Evolutionary conservation across 2,113 vertebrate genomes (phyloP).

Genomic region (Grammomys dolichurus): DNA sequence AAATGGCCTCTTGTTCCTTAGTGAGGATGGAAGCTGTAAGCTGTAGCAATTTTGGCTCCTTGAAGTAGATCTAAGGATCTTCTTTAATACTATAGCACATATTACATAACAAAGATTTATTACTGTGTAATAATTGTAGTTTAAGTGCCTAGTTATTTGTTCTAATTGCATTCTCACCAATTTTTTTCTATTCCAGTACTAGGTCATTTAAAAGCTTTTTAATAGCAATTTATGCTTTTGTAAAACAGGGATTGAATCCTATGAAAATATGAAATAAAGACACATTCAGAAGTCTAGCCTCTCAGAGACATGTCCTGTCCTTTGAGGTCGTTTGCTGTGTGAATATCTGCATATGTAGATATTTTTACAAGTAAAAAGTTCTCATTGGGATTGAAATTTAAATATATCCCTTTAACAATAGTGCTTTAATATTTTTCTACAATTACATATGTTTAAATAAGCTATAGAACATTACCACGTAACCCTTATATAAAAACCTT

Average conservation of each 20-base stretch:
- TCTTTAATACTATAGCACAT: neutral
- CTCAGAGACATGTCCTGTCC: neutral
- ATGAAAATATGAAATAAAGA: slow-evolving; percentile 18
- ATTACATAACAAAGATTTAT: slow-evolving; percentile 8
- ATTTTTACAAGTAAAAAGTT: slow-evolving; percentile 6
- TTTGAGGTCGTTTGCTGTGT: neutral
- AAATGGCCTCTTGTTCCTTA: neutral
- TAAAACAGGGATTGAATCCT: neutral
- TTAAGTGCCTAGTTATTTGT: slow-evolving; percentile 35
- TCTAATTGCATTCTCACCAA: neutral
- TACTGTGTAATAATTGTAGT: neutral
- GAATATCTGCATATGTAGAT: neutral
- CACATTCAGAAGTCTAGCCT: neutral
- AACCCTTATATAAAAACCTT: neutral
- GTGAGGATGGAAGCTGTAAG: neutral
- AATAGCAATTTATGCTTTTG: neutral
- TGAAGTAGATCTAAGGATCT: slow-evolving; percentile 18
- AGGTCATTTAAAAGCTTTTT: slow-evolving; percentile 21
- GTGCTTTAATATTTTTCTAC: neutral
- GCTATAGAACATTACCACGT: slow-evolving; percentile 34
- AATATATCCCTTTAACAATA: slow-evolving; percentile 8
- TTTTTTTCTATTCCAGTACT: slow-evolving; percentile 55
- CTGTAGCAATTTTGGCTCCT: neutral
- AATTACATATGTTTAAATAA: neutral
- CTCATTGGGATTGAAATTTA: neutral